Evolutionary conservation across 92 coral and sea anemone species (phyloP).

Genomic region (Palythoa caribaeorum): DNA sequence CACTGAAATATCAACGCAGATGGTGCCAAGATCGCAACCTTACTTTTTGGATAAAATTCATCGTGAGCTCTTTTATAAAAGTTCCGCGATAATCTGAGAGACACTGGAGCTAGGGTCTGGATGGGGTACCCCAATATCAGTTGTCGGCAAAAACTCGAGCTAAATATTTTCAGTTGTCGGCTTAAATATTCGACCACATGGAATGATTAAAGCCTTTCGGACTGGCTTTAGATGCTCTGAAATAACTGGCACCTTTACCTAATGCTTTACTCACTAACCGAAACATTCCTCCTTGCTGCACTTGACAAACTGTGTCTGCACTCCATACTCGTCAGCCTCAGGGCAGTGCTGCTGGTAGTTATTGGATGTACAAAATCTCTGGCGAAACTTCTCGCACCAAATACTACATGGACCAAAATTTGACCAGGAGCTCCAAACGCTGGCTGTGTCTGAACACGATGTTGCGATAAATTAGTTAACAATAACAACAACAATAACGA

Average conservation of each 20-base stretch:
- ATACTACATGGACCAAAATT: constrained; percentile 78
- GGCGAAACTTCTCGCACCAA: constrained; percentile 72
- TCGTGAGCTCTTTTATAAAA: too few species aligned
- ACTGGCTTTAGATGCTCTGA: too few species aligned
- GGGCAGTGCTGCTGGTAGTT: constrained; percentile 64
- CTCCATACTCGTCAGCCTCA: constrained; percentile 77
- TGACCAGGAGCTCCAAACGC: constrained; percentile 92
- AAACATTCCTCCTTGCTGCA: constrained; percentile 75
- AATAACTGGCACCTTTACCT: background rate
- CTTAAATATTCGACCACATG: too few species aligned
- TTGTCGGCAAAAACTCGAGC: too few species aligned
- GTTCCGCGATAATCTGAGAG: too few species aligned
- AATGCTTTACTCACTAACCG: constrained; percentile 55
- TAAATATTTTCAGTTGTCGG: too few species aligned
- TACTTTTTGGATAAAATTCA: too few species aligned
- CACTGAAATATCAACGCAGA: too few species aligned
- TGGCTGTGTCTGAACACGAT: constrained; percentile 45
- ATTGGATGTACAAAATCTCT: constrained; percentile 79
- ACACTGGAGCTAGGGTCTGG: too few species aligned
- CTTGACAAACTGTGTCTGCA: constrained; percentile 50
- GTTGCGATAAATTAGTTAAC: background rate
- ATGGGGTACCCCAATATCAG: too few species aligned
- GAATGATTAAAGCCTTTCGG: too few species aligned
- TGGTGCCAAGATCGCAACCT: too few species aligned
- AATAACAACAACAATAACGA: background rate